Percentiles rank a stretch among this genome's conserved stretches.
Evolutionary conservation across 2,797 vertebrate genomes (phyloP).

Genomic region (Cuniculus paca): DNA sequence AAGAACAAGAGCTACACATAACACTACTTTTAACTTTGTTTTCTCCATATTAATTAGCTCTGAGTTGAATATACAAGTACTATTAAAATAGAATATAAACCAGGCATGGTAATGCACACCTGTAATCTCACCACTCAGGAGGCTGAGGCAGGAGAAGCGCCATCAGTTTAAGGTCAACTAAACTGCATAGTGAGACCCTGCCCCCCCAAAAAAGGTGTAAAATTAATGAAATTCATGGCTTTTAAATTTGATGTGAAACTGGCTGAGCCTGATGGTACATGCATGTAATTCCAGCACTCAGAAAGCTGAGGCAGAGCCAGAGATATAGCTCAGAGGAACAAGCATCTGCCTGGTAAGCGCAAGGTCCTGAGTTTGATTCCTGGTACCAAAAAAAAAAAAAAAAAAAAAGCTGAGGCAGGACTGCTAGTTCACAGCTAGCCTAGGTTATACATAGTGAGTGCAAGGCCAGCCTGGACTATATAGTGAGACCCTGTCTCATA

Average conservation of each 20-base stretch:
- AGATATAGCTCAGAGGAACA: no score
- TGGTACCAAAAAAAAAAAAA: not conserved
- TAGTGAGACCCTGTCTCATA: not conserved
- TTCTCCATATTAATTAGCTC: constrained; percentile 49
- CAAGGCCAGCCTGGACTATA: not conserved
- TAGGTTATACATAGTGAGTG: not conserved
- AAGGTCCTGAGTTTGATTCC: no score
- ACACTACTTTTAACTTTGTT: constrained; percentile 9
- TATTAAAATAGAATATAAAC: not conserved
- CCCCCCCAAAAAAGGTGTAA: not conserved
- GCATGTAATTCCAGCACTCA: not conserved
- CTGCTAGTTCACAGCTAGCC: not conserved
- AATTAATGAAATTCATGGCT: constrained; percentile 22
- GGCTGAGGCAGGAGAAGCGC: not conserved
- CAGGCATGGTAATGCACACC: not conserved
- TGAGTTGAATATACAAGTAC: constrained; percentile 23
- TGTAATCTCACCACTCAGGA: not conserved
- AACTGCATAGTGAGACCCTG: not conserved
- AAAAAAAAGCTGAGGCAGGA: not conserved
- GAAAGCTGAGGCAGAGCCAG: not conserved
- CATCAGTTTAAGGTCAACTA: not conserved
- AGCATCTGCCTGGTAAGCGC: no score
- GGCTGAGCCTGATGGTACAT: not conserved
- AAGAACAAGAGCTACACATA: not conserved
- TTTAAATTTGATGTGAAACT: constrained; percentile 55